These are phyloP conservation scores for Sebastes variabilis DNA, from an alignment of 2,797 vertebrate species.

Conservation along the genomic window DNA sequence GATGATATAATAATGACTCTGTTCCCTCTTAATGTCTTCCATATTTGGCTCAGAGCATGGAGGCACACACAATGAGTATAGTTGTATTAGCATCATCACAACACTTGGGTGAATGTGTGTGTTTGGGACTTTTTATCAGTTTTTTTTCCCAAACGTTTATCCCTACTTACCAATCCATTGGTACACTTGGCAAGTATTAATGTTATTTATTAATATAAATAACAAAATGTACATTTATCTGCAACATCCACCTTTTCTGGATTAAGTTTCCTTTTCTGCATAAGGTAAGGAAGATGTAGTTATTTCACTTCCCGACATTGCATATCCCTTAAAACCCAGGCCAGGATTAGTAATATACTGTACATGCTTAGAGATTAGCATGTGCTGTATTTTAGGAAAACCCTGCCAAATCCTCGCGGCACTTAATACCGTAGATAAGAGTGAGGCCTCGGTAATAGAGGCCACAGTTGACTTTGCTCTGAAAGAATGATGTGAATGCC, in stretches of 20 bases:
- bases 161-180: background rate
- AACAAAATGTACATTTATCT: background rate
- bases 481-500: conserved; percentile 14
- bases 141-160: background rate
- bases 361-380: background rate
- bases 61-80: background rate
- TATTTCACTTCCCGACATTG: background rate
- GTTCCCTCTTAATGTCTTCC: background rate
- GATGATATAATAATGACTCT: background rate
- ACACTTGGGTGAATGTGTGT: background rate
- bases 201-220: background rate
- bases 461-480: conserved; percentile 1
- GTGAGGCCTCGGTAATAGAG: background rate
- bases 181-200: background rate
- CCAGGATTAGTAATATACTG: background rate
- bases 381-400: background rate
- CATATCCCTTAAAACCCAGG: background rate
- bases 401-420: background rate
- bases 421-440: background rate
- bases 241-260: background rate
- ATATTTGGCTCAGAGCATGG: background rate
- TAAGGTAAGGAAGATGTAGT: background rate
- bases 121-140: background rate
- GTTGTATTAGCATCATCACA: background rate
- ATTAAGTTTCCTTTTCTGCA: background rate